Percentiles rank a stretch among this genome's conserved stretches.
Conservation (phyloP, 2,888 invertebrate genomes). For the Nowickia ferox region DNA sequence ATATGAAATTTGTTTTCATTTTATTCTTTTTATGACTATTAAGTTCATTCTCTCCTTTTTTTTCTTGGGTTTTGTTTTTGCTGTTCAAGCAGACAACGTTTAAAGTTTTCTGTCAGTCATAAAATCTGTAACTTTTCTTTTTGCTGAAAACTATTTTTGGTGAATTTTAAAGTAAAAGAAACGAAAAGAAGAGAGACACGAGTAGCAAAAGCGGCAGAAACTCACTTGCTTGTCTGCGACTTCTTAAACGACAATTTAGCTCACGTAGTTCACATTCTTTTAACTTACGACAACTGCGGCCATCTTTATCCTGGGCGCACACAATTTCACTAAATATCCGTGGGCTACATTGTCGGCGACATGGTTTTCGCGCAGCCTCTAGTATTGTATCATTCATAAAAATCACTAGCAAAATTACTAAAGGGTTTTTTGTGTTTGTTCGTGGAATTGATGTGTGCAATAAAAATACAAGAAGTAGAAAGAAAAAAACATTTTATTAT, state of each 20-base stretch:
- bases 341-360: conserved; percentile 65
- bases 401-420: conserved; percentile 25
- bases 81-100: neutral
- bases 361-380: conserved; percentile 48
- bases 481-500: conserved; percentile 49
- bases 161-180: neutral
- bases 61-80: neutral
- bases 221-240: conserved; percentile 64
- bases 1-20: conserved; percentile 39
- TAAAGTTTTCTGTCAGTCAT: conserved; percentile 49
- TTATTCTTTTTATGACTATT: conserved; percentile 2
- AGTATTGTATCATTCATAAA: conserved; percentile 13
- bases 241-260: conserved; percentile 62
- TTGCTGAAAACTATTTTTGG: conserved; percentile 31
- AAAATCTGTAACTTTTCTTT: conserved; percentile 51
- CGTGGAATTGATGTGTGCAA: conserved; percentile 8
- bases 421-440: conserved; percentile 33
- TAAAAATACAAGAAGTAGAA: neutral
- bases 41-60: conserved; percentile 2
- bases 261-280: conserved; percentile 68
- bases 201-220: neutral
- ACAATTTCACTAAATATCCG: conserved; percentile 56
- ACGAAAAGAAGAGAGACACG: neutral
- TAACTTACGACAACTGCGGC: conserved; percentile 64
- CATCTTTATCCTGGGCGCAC: conserved; percentile 59